Evolutionary conservation across 2,888 invertebrate genomes (phyloP), one percentile per base, ranked within the genome.

Genomic region (Augiades crinisus): DNA sequence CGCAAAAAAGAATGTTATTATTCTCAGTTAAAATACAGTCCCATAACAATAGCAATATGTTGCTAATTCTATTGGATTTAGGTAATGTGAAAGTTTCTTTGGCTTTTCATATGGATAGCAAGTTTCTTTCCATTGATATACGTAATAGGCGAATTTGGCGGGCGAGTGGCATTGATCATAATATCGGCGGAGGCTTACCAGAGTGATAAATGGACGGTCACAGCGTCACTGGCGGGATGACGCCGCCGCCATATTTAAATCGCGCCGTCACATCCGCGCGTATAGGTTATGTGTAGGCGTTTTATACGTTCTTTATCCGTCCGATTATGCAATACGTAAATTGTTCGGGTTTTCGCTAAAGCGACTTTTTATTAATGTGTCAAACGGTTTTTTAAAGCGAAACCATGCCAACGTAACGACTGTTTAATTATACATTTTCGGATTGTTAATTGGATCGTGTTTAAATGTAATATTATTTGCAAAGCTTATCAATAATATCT

Each of bases 141-240:
- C 47, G 7, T 47, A 47, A 72, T 78, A 61, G 57, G 64, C 10
- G 59, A 61, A 58, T 49, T 59, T 62, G 70, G 73, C 73, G 71
- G 75, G 81, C 78, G 82, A 83, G 77, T 80, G 81, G 83, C 88
- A 88, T 87, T 88, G 88, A 87, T 88, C 88, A 88, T 86, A 87
- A 88, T 88, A 88, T 88, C 86, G 87, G 77, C 85, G 82, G 82
- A 84, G 87, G 88, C 87, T 88, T 87, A 87, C 77, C 70, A 67
- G 76, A 75, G 82, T 88, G 88, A 88, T 88, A 88, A 87, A 88
- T 88, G 88, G 81, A 68, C 76, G 81, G 78, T 76, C 82, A 72
- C 81, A 73, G 70, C 81, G 75, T 78, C 82, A 82, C 71, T 69
- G 78, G 73, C 72, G 78, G 81, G 82, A 80, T 81, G 85, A 81